These are phyloP conservation scores for Pangasius djambal DNA, from an alignment of 2,797 vertebrate genomes.

Conservation along the genomic window DNA sequence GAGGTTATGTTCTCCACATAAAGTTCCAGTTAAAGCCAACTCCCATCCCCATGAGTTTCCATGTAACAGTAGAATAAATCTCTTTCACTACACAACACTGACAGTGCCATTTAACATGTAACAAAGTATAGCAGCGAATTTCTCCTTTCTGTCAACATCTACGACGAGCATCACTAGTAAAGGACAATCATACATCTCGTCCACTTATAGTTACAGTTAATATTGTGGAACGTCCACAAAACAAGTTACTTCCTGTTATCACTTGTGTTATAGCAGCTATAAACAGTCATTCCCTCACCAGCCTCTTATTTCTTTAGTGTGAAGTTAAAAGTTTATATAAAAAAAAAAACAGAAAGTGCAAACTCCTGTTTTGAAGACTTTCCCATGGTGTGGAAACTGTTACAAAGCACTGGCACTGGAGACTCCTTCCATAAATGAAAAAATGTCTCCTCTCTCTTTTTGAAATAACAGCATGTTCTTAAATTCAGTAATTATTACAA, in stretches of 20 bases:
- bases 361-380: background rate
- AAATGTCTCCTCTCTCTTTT: too few relatives aligned
- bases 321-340: background rate
- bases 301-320: background rate
- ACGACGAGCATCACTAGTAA: background rate
- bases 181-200: too few relatives aligned
- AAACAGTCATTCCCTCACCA: background rate
- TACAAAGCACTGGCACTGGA: background rate
- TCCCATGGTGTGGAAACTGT: background rate
- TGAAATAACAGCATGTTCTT: too few relatives aligned
- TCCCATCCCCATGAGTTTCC: background rate
- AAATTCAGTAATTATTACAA: too few relatives aligned
- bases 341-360: background rate
- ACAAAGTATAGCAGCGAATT: background rate
- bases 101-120: background rate
- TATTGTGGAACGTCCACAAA: background rate
- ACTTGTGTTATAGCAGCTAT: background rate
- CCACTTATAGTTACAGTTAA: background rate
- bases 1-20: constrained; percentile 23
- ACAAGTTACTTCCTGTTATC: background rate
- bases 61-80: too few relatives aligned
- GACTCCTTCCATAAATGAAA: background rate
- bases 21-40: background rate
- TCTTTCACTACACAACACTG: background rate
- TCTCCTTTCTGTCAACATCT: background rate